These are phyloP conservation scores for Salminus brasiliensis DNA, from an alignment of 2,113 vertebrate genomes.

Conservation along the genomic window DNA sequence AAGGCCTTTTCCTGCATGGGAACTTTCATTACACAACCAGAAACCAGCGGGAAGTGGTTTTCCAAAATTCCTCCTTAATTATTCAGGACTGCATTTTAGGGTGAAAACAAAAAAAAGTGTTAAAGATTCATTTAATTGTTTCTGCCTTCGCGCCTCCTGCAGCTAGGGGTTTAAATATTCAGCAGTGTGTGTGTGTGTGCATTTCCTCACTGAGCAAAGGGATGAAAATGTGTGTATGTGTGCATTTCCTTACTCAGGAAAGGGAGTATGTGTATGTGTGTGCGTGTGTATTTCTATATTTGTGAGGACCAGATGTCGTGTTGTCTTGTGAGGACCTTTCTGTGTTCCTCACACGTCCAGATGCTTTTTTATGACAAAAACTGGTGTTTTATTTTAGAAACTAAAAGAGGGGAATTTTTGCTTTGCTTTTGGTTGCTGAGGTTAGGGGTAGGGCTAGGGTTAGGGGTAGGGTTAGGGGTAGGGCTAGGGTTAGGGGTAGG, in stretches of 20 bases:
- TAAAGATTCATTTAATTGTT: neutral
- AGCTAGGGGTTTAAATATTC: conserved; percentile 3
- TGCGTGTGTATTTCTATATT: neutral
- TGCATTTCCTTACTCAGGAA: neutral
- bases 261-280: conserved; percentile 1
- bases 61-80: neutral
- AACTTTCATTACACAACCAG: neutral
- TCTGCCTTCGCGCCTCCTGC: neutral
- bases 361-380: too few species aligned
- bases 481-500: too few species aligned
- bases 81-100: neutral
- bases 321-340: too few species aligned
- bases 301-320: too few species aligned
- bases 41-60: neutral
- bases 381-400: too few species aligned
- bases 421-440: too few species aligned
- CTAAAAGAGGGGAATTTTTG: too few species aligned
- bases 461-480: too few species aligned
- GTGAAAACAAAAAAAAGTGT: neutral
- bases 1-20: neutral
- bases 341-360: too few species aligned
- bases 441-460: too few species aligned
- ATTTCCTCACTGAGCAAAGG: too few species aligned
- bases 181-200: neutral
- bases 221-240: too few species aligned